These are phyloP conservation scores for Drosophila helvetica DNA, from an alignment of 2,888 invertebrate species.

Conservation along the genomic window DNA sequence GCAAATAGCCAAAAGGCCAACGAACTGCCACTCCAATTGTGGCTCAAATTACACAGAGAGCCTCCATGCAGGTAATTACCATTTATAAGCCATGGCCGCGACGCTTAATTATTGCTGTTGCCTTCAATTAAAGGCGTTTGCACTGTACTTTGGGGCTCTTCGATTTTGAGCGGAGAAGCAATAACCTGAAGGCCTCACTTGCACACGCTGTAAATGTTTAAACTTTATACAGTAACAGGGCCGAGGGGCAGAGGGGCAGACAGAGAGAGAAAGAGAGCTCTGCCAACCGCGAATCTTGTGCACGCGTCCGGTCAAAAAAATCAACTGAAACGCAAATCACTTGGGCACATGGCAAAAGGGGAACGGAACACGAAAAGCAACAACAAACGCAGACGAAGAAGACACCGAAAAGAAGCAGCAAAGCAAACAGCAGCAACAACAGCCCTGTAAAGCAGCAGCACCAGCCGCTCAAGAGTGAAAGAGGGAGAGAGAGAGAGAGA, in stretches of 20 bases:
- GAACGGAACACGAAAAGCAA: constrained; percentile 23
- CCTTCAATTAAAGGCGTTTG: constrained; percentile 49
- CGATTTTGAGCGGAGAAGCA: constrained; percentile 6
- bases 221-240: constrained; percentile 43
- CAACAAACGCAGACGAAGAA: constrained; percentile 50
- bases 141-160: constrained; percentile 11
- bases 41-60: constrained; percentile 24
- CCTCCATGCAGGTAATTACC: constrained; percentile 53
- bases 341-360: constrained; percentile 45
- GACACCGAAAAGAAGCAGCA: constrained; percentile 48
- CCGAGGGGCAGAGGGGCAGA: not conserved
- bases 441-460: constrained; percentile 35
- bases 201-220: constrained; percentile 24
- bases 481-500: constrained; percentile 11
- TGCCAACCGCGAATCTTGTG: constrained; percentile 46
- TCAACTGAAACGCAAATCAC: constrained; percentile 72
- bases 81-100: constrained; percentile 46
- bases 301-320: constrained; percentile 65
- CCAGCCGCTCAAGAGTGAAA: constrained; percentile 17
- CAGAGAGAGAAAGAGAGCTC: constrained; percentile 18
- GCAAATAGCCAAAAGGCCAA: constrained; percentile 54
- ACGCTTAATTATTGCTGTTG: constrained; percentile 24
- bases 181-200: constrained; percentile 34
- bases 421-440: constrained; percentile 40
- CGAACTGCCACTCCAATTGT: constrained; percentile 53